A percentile compares a stretch with the other conserved stretches of the same genome.
Conservation (phyloP, 2,888 invertebrate species). For the Colletes collaris region DNA sequence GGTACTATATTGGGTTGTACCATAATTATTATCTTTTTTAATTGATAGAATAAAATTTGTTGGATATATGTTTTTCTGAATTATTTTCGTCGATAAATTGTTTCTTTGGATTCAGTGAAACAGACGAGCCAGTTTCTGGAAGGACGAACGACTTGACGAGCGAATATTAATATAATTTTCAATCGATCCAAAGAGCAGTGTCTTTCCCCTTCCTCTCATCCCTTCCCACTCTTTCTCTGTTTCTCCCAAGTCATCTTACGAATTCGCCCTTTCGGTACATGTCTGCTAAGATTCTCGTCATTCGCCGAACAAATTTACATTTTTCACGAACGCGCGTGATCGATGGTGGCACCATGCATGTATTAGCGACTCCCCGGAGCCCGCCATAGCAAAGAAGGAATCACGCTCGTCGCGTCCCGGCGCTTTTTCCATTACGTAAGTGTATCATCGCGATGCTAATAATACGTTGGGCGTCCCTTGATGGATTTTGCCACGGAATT, state of each 20-base stretch:
- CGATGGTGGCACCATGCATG: not conserved
- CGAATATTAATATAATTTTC: constrained; percentile 54
- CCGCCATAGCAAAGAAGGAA: constrained; percentile 49
- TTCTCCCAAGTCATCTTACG: not conserved
- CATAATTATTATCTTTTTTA: too few species aligned
- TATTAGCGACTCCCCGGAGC: not conserved
- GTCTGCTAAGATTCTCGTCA: not conserved
- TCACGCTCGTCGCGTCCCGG: constrained; percentile 41
- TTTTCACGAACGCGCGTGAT: too few species aligned
- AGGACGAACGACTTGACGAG: constrained; percentile 2
- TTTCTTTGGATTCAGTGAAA: too few species aligned
- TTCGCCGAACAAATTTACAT: too few species aligned
- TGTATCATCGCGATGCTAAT: constrained; percentile 47
- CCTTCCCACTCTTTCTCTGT: not conserved
- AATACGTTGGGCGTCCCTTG: constrained; percentile 26
- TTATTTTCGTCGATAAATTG: too few species aligned
- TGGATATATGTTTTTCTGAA: too few species aligned
- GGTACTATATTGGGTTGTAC: too few species aligned
- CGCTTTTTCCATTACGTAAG: constrained; percentile 54
- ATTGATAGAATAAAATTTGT: too few species aligned
- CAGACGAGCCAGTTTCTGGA: not conserved
- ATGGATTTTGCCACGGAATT: constrained; percentile 35
- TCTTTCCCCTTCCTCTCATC: not conserved
- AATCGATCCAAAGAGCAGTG: constrained; percentile 30
- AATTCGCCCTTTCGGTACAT: constrained; percentile 2